Evolutionary conservation across 1,140 invertebrate genomes (phyloP).

Genomic region (Elysia chlorotica): DNA sequence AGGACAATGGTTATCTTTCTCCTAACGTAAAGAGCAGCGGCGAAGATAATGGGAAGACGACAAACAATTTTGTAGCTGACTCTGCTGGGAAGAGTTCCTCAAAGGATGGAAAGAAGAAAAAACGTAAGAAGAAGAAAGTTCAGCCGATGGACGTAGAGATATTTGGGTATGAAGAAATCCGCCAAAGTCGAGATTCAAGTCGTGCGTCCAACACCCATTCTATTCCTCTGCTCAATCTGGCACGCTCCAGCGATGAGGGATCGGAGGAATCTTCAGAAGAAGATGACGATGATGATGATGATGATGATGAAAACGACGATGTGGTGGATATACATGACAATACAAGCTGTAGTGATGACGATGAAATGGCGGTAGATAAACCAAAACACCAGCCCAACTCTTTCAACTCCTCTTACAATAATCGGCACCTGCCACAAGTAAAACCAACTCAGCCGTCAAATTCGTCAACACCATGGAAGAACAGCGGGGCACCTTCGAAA

Average conservation of each 20-base stretch:
- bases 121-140: conserved; percentile 20
- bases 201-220: background rate
- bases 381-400: background rate
- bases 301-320: background rate
- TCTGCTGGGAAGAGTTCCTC: background rate
- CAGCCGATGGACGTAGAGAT: conserved; percentile 43
- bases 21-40: background rate
- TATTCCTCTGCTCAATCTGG: conserved; percentile 39
- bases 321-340: background rate
- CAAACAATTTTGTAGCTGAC: background rate
- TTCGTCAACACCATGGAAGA: background rate
- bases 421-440: no score
- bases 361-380: background rate
- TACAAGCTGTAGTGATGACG: background rate
- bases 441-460: no score
- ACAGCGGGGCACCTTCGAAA: background rate
- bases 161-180: conserved; percentile 38
- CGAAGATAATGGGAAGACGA: background rate
- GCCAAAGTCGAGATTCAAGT: conserved; percentile 21
- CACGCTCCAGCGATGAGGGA: conserved; percentile 37
- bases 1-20: no score
- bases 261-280: background rate
- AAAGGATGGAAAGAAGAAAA: conserved; percentile 29
- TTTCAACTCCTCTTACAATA: background rate
- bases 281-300: background rate